These are phyloP conservation scores for Syngnathus floridae DNA, from an alignment of 2,113 vertebrate genomes.

Conservation along the genomic window DNA sequence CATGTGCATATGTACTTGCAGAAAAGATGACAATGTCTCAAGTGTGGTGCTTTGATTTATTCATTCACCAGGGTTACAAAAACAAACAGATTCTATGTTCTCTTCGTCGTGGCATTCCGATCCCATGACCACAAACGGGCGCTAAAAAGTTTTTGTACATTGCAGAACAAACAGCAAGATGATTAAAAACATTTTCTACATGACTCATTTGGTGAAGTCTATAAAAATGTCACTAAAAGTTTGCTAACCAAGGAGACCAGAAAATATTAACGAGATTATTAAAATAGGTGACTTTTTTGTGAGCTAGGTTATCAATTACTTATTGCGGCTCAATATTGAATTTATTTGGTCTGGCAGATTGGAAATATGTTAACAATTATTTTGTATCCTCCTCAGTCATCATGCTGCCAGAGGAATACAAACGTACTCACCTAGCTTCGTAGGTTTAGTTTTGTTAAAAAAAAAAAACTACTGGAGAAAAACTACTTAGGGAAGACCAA, in stretches of 20 bases:
- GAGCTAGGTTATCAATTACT: not conserved
- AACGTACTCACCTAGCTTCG: not conserved
- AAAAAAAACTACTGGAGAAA: not conserved
- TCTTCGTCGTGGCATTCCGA: not conserved
- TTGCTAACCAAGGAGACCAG: not conserved
- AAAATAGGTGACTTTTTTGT: not conserved
- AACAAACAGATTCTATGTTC: conserved; percentile 67
- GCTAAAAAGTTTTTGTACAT: not conserved
- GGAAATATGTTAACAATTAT: not conserved
- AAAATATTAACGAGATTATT: not conserved
- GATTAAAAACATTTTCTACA: not conserved
- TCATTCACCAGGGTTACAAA: conserved; percentile 67
- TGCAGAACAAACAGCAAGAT: not conserved
- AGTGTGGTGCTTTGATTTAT: conserved; percentile 65
- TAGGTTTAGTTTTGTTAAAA: not conserved
- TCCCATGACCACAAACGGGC: not conserved
- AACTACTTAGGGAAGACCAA: not conserved
- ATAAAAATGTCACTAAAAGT: not conserved
- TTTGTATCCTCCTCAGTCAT: not conserved
- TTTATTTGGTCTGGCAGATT: not conserved
- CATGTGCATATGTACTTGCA: not conserved
- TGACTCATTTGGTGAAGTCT: not conserved
- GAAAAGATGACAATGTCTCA: not conserved
- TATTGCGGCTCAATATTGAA: not conserved
- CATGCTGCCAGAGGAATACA: not conserved